Base-by-base conservation (phyloP, 2,797 vertebrate genomes). In the Macropodus opercularis region DNA sequence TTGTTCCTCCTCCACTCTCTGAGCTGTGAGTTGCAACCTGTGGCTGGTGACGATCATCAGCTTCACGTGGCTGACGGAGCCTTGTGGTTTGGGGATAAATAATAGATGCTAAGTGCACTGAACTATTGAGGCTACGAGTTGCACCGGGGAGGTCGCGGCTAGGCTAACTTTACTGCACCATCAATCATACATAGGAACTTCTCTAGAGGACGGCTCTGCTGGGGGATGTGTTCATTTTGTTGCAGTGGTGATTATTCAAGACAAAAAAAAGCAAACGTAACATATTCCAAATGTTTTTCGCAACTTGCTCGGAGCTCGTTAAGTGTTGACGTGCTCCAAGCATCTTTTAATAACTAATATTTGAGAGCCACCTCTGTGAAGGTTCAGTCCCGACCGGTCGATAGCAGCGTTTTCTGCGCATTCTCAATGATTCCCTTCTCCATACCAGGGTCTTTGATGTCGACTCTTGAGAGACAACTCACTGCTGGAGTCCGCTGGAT, bases 391-490 rank as follows among this genome's bases (percentile, higher is more conserved):
- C 3, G 23, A 72, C 74, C 78, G 72, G 64, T 79, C 76, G 58
- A 61, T 75, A 36, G 40, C 61, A 48, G 58, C 27, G 42, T 72
- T 53, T 65, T 52, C 67, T 61, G 41, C 31, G 54, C 75, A 75
- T 81, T 84, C 66, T 74, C 62, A 81, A 79, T 81, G 9, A 81
- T 72, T 77, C 79, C 67, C 66, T 72, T 61, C 65, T 80, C 63
- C 52, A 34, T 74, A 50, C 59, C 23, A 39, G 47, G 15, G 53
- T 76, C 82, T 92, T 91, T 92, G 89, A 92, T 85, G 87, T 87
- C 13, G 71, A 67, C 78, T 83, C 87, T 79, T 48, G 85, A 88
- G 88, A 89, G 76, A 68, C 80, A 61, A 44, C 73, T 73, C 79
- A 43, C 86, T 75, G 83, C 83, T 77, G 76, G 82, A 85, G 82